Percentiles rank a stretch among this genome's conserved stretches.
Evolutionary conservation across 1,140 invertebrate genomes (phyloP).

Genomic region (Bactericera cockerelli): DNA sequence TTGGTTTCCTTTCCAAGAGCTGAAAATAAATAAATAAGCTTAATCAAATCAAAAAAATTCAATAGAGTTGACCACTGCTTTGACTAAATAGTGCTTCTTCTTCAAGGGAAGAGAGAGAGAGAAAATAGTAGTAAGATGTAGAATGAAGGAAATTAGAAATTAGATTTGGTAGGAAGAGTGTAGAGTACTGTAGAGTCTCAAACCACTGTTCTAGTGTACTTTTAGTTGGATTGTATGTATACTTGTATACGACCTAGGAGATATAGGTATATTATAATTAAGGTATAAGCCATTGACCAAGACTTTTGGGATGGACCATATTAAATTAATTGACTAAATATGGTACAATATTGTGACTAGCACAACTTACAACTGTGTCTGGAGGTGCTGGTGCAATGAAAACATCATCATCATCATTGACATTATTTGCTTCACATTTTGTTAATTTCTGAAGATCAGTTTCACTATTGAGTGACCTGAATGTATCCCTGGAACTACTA

Average conservation of each 20-base stretch:
- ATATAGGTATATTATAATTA: no score
- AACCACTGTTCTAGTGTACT: background rate
- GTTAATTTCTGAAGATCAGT: background rate
- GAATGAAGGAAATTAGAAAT: conserved; percentile 11
- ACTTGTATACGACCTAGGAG: no score
- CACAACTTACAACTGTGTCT: no score
- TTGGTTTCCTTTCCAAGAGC: conserved; percentile 12
- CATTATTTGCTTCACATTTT: background rate
- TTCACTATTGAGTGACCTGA: background rate
- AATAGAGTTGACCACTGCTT: background rate
- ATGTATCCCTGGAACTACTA: background rate
- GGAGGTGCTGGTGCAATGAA: conserved; percentile 1
- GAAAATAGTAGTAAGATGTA: background rate
- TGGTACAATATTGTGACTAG: no score
- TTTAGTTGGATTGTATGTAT: no score
- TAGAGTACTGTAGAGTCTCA: conserved; percentile 15
- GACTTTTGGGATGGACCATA: no score
- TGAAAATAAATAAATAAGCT: conserved; percentile 14
- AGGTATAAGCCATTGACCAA: no score
- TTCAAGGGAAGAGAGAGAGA: no score
- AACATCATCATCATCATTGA: conserved; percentile 9
- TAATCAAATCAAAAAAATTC: background rate
- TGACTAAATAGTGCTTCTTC: no score
- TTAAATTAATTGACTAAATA: no score
- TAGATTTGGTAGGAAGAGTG: conserved; percentile 13